Evolutionary conservation across 2,888 invertebrate species (phyloP).

Genomic region (Netelia inedita): DNA sequence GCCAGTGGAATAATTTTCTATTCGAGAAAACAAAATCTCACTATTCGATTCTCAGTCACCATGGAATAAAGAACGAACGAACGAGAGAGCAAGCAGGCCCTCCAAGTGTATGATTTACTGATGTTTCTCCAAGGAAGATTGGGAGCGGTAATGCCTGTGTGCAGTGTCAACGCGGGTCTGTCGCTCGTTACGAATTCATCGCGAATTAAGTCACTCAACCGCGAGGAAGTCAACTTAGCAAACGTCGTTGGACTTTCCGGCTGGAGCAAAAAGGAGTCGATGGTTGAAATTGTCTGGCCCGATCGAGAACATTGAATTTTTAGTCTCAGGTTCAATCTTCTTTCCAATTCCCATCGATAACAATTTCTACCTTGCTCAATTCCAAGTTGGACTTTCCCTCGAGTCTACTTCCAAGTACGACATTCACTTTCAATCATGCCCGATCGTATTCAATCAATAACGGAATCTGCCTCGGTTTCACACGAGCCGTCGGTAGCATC

Average conservation of each 20-base stretch:
- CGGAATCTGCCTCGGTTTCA: not conserved
- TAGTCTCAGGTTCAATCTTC: not conserved
- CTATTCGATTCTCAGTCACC: slow-evolving; percentile 68
- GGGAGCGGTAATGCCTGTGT: slow-evolving; percentile 76
- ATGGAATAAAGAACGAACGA: not conserved
- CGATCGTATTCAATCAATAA: slow-evolving; percentile 1
- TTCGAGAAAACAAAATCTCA: slow-evolving; percentile 76
- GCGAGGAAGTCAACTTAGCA: not conserved
- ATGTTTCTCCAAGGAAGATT: slow-evolving; percentile 68
- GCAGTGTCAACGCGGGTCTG: slow-evolving; percentile 69
- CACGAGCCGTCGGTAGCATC: not conserved
- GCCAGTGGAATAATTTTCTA: slow-evolving; percentile 73
- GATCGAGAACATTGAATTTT: not conserved
- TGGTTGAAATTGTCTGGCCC: not conserved
- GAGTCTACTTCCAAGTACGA: not conserved
- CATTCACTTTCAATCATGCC: not conserved
- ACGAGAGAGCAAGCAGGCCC: slow-evolving; percentile 2
- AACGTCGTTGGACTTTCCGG: slow-evolving; percentile 22
- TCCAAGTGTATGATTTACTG: slow-evolving; percentile 76
- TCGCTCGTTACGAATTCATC: slow-evolving; percentile 71
- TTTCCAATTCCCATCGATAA: not conserved
- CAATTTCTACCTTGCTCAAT: not conserved
- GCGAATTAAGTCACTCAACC: slow-evolving; percentile 56
- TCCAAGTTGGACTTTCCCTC: not conserved
- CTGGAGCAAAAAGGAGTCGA: slow-evolving; percentile 8